Evolutionary conservation across 2,113 vertebrate genomes (phyloP).

Genomic region (Heteronetta atricapilla): DNA sequence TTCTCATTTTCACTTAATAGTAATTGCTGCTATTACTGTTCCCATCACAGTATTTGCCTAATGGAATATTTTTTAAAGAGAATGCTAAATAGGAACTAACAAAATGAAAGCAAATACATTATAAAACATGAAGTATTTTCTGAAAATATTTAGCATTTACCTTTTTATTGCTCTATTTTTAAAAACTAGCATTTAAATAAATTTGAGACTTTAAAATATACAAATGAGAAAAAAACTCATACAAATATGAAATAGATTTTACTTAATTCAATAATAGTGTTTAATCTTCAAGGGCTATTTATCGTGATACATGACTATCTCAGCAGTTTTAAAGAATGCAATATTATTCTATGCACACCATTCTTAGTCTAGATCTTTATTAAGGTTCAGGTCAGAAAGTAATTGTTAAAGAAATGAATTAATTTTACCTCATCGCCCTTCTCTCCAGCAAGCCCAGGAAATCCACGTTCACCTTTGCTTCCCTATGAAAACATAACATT

Average conservation of each 20-base stretch:
- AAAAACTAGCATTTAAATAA: background rate
- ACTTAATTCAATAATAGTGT: background rate
- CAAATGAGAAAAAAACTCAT: background rate
- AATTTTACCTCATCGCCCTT: slow-evolving; percentile 92
- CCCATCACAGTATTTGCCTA: background rate
- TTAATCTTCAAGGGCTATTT: background rate
- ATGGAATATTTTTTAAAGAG: background rate
- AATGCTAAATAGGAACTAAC: background rate
- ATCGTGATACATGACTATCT: background rate
- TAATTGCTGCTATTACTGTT: background rate
- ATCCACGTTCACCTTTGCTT: slow-evolving; percentile 94
- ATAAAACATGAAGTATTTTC: background rate
- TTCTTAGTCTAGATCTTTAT: background rate
- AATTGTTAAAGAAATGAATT: background rate
- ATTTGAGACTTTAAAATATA: background rate
- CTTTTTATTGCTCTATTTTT: background rate
- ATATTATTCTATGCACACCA: background rate
- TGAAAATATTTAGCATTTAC: background rate
- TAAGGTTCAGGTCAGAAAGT: background rate
- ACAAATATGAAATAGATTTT: background rate
- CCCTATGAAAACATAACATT: slow-evolving; percentile 81
- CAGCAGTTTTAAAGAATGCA: background rate
- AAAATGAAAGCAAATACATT: background rate
- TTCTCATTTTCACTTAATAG: background rate
- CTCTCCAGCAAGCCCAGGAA: slow-evolving; percentile 88